Percentiles rank a stretch among this genome's conserved stretches.
phyloP scores from a whole-genome alignment of 1,140 invertebrate genomes.

The Neomicropteryx cornuta region DNA sequence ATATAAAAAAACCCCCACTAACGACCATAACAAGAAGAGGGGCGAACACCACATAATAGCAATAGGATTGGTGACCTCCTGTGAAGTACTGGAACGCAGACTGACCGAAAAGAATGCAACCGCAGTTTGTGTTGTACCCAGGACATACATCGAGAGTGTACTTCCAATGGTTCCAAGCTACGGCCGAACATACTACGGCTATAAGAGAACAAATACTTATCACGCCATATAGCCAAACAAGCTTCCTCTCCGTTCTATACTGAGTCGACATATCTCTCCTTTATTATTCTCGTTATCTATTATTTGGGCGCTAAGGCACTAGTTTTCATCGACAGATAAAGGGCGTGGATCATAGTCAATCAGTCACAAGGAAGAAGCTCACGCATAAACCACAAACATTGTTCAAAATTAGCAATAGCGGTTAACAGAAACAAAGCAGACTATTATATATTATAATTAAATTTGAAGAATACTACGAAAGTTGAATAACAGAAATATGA shows the following conservation, averaged over 20 bases:
- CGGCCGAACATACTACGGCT: conserved; percentile 42
- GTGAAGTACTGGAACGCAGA: conserved; percentile 47
- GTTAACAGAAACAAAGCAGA: too few relatives aligned
- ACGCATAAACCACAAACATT: too few relatives aligned
- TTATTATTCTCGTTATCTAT: too few relatives aligned
- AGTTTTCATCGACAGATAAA: too few relatives aligned
- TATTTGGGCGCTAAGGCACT: too few relatives aligned
- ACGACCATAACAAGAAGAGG: conserved; percentile 42
- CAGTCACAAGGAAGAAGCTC: too few relatives aligned
- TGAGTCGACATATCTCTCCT: too few relatives aligned
- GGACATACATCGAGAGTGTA: conserved; percentile 50
- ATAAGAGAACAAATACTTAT: conserved; percentile 36
- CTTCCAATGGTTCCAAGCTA: conserved; percentile 54
- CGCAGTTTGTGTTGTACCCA: conserved; percentile 45
- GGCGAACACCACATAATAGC: conserved; percentile 48
- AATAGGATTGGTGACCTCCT: conserved; percentile 51
- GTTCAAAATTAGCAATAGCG: too few relatives aligned
- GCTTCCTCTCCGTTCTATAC: conserved; percentile 37
- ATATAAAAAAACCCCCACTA: conserved; percentile 43
- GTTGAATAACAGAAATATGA: too few relatives aligned
- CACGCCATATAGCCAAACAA: conserved; percentile 41
- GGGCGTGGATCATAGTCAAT: too few relatives aligned
- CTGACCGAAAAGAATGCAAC: conserved; percentile 53
- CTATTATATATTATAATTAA: too few relatives aligned
- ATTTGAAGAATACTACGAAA: too few relatives aligned